Conservation (phyloP, 1,140 invertebrate genomes). For the Berghia stephanieae region DNA sequence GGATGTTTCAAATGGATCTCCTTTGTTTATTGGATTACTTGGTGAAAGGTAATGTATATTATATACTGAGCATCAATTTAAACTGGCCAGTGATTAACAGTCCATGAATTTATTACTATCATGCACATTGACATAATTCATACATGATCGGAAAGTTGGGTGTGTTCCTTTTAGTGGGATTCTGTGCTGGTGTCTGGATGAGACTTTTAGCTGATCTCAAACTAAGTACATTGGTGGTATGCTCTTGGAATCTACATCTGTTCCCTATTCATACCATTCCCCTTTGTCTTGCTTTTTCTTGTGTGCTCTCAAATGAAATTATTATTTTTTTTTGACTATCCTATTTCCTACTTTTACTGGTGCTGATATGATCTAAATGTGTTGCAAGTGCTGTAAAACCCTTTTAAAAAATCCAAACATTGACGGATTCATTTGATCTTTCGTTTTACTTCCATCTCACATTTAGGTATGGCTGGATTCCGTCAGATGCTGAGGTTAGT, state of each 20-base stretch:
- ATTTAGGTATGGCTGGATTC: constrained; percentile 64
- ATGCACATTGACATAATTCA: not conserved
- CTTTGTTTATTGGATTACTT: constrained; percentile 62
- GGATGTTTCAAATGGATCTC: constrained; percentile 51
- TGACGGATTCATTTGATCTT: not conserved
- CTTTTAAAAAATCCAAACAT: not conserved
- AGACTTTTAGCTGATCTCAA: too few species aligned
- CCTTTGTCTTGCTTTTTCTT: too few species aligned
- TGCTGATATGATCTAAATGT: constrained; percentile 3
- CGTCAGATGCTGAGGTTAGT: constrained; percentile 48
- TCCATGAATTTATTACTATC: not conserved
- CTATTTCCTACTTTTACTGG: not conserved
- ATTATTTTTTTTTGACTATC: not conserved
- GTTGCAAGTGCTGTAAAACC: too few species aligned
- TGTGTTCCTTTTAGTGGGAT: too few species aligned
- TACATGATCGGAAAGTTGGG: too few species aligned
- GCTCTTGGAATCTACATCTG: too few species aligned
- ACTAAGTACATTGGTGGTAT: too few species aligned
- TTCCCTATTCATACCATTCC: too few species aligned
- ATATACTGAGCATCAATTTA: too few species aligned
- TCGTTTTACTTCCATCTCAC: not conserved
- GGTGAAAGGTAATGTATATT: constrained; percentile 63
- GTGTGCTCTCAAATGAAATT: too few species aligned
- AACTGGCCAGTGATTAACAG: too few species aligned
- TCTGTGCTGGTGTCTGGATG: too few species aligned